Base-by-base conservation (phyloP, 2,113 vertebrate genomes). In the Alouatta palliata region DNA sequence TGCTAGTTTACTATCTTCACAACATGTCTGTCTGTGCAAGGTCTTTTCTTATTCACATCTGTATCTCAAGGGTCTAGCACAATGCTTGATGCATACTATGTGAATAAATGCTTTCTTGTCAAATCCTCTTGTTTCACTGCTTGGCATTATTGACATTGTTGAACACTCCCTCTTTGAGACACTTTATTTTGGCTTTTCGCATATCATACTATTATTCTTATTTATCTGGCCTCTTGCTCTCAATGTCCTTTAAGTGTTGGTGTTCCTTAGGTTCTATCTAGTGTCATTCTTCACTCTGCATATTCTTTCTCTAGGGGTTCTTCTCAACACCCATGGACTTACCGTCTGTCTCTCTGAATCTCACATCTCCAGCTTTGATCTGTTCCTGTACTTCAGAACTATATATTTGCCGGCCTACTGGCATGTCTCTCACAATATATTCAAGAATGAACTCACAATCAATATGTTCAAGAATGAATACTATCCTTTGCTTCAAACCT, bases 381-480 rank as follows among this genome's bases (percentile, higher is more conserved):
- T 96, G 35, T 96, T 95, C 64, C 45, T 88, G 95, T 35, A 70
- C 77, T 89, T 91, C 9, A n/a, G 80, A 93, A 25, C 16, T 45
- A 5, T 61, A 12, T 40, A 64, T 87, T 95, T 11, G 92, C 27
- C 7, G 80, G 40, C 37, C 16, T 87, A 32, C 64, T 84, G 23
- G 23, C 56, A 45, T 43, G 58, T 58, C 30, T 84, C 45, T 95
- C 37, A 71, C 35, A 86, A 3, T 81, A 23, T 84, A 37, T 92
- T 92, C 43, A 61, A 82, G 70, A 95, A 66, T 19, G 40, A 79
- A 89, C 45, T 95, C 37, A 71, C 17, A 91, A 54, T 94, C 35
- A 86, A 3, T 81, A 23, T 84, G 35, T 92, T 92, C 37, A 61
- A 82, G 70, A 95, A 66, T 19, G n/a, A 79, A 89, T 6, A 35